These are phyloP conservation scores for Campoplex capitator DNA, from an alignment of 2,888 invertebrate genomes.

Conservation along the genomic window DNA sequence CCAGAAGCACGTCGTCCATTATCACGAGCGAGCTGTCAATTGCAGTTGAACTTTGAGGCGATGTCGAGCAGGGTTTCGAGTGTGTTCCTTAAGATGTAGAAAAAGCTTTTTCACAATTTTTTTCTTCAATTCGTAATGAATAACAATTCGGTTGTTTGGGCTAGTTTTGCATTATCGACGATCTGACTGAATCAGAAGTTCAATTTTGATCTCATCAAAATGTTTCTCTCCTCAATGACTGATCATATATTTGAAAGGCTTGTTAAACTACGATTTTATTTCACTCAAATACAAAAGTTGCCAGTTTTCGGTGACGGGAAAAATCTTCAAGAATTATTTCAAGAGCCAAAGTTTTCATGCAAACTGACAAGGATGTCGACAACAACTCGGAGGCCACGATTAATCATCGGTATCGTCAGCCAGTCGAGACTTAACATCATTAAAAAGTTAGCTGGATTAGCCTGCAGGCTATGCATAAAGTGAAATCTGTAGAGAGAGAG, in stretches of 20 bases:
- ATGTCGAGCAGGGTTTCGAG: neutral
- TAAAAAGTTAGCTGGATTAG: conserved; percentile 33
- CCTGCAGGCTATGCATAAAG: conserved; percentile 24
- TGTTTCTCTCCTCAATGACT: neutral
- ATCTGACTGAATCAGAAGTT: neutral
- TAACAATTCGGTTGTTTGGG: neutral
- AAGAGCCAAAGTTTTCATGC: neutral
- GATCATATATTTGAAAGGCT: neutral
- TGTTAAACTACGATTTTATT: neutral
- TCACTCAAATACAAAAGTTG: neutral
- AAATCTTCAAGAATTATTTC: neutral
- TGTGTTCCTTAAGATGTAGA: neutral
- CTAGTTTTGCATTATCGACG: neutral
- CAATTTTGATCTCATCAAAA: neutral
- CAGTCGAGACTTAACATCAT: conserved; percentile 32
- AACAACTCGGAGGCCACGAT: conserved; percentile 24
- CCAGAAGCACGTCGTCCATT: conserved; percentile 16
- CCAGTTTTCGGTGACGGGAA: neutral
- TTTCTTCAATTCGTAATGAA: neutral
- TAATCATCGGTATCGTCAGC: conserved; percentile 34
- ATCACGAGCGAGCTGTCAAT: conserved; percentile 16
- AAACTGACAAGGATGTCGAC: neutral
- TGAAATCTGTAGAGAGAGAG: conserved; percentile 33
- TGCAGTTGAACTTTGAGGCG: conserved; percentile 4
- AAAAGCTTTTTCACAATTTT: neutral